Evolutionary conservation across 2,113 vertebrate genomes (phyloP), one percentile per base, ranked within the genome.

Genomic region (Saimiri boliviensis): DNA sequence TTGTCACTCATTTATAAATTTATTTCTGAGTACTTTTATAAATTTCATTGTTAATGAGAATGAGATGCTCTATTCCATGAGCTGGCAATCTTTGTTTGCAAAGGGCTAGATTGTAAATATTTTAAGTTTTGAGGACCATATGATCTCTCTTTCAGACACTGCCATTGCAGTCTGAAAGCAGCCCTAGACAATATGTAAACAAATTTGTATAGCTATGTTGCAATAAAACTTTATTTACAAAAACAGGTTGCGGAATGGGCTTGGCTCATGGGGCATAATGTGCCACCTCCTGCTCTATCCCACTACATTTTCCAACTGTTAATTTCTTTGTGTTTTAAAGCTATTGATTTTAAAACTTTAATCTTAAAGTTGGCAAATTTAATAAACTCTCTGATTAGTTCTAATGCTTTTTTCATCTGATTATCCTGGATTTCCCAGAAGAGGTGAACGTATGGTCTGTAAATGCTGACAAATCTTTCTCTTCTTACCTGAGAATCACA

Each of bases 321-420:
- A 60, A 56, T 79, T 88, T 70, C 63, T 89, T 84, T 86, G 52
- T 49, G 35, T 82, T 80, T 95, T 90, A 89, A 30, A 92, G 37
- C 17, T 89, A 80, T 45, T 77, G 47, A 82, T 86, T 92, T 92
- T 5, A 82, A 85, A 40, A 0, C 35, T 63, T 88, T 82, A 40
- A 81, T 88, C 8, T 66, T 74, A 30, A 40, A n/a, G 6, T 73
- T 58, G 87, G 19, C 5, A 92, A 68, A 66, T 63, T 95, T 92
- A 92, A 84, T 86, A 89, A 90, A 54, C 30, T 90, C 40, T 93
- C 58, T 86, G 79, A 20, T 91, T 80, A 81, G 60, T 82, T 92
- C 32, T 45, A 77, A 49, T 95, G 63, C 30, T 58, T 86, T 96
- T 96, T 54, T 70, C 45, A 63, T 91, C 81, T 45, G 49, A 92